Evolutionary conservation across 2,113 vertebrate species (phyloP).

Genomic region (Typhlomys cinereus): DNA sequence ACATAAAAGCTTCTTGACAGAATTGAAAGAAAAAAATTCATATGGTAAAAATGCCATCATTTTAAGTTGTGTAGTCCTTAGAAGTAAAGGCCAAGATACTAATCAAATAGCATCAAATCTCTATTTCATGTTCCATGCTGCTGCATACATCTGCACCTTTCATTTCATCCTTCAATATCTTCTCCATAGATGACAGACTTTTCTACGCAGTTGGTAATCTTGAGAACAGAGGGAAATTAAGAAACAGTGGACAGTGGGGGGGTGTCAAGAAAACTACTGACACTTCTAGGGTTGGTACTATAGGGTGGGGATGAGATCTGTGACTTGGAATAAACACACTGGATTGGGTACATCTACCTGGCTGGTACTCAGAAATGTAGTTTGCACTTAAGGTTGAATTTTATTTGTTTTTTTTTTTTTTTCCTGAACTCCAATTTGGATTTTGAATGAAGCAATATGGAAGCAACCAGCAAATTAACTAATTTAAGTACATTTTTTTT

Average conservation of each 20-base stretch:
- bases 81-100: conserved; percentile 66
- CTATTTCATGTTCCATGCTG: conserved; percentile 73
- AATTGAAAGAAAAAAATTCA: conserved; percentile 64
- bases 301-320: conserved; percentile 74
- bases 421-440: conserved; percentile 86
- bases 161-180: neutral
- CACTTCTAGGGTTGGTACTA: conserved; percentile 64
- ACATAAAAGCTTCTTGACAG: conserved; percentile 58
- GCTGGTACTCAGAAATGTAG: conserved; percentile 85
- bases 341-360: conserved; percentile 81
- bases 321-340: conserved; percentile 83
- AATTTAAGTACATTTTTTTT: conserved; percentile 79
- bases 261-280: conserved; percentile 73
- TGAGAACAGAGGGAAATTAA: conserved; percentile 68
- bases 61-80: conserved; percentile 58
- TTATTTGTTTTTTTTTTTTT: conserved; percentile 79
- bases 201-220: conserved; percentile 73
- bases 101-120: conserved; percentile 71
- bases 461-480: conserved; percentile 89
- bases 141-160: neutral
- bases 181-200: conserved; percentile 61
- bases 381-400: conserved; percentile 87
- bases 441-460: conserved; percentile 92
- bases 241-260: conserved; percentile 65
- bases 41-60: conserved; percentile 53